These are phyloP conservation scores for Myiopsitta monachus DNA, from an alignment of 2,113 vertebrate species.

Conservation along the genomic window DNA sequence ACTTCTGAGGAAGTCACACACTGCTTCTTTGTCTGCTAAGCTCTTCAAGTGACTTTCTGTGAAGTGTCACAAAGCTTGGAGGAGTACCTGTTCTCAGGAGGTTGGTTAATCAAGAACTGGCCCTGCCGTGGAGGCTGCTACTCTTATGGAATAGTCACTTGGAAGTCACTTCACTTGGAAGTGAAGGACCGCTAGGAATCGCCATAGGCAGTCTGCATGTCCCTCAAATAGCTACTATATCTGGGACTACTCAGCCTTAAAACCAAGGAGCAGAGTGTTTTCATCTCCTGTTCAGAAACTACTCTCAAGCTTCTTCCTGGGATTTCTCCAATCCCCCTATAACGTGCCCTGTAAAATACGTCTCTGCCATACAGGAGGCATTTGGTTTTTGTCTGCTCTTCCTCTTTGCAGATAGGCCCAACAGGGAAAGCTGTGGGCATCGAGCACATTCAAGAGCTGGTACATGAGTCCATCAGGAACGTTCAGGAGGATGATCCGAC, in stretches of 20 bases:
- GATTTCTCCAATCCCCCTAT: not conserved
- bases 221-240: not conserved
- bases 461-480: conserved; percentile 79
- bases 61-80: not conserved
- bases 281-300: not conserved
- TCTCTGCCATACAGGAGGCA: not conserved
- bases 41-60: not conserved
- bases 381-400: not conserved
- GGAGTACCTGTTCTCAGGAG: not conserved
- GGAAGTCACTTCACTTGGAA: not conserved
- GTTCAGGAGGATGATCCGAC: conserved; percentile 81
- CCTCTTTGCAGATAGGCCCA: conserved; percentile 74
- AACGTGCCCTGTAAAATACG: not conserved
- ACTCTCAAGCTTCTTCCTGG: not conserved
- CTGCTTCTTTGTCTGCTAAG: not conserved
- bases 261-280: not conserved
- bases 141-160: not conserved
- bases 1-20: not conserved
- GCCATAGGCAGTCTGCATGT: rapidly evolving
- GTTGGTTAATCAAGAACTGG: not conserved
- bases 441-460: conserved; percentile 87
- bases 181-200: not conserved
- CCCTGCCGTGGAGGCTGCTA: not conserved
- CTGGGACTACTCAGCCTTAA: not conserved
- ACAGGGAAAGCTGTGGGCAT: conserved; percentile 86